phyloP scores from a whole-genome alignment of 2,888 invertebrate genomes.

The Mesorhabditis spiculigera region DNA sequence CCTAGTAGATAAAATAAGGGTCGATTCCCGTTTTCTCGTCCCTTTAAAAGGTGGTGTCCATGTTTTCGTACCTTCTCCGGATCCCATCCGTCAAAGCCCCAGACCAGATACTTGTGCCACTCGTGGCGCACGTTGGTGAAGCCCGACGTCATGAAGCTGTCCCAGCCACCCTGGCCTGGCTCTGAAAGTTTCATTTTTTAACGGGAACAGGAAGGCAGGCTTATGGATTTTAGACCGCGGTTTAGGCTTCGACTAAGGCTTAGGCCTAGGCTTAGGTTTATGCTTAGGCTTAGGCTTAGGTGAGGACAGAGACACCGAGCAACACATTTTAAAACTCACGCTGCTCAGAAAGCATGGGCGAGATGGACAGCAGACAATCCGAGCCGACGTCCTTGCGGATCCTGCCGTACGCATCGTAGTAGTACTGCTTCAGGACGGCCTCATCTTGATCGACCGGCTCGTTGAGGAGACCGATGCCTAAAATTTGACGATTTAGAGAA shows the following conservation, averaged over 20 bases:
- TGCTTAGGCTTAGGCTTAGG: too few relatives aligned
- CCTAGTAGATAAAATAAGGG: too few relatives aligned
- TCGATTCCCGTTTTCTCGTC: too few relatives aligned
- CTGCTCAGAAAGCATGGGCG: conserved; percentile 8
- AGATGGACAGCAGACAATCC: conserved; percentile 7
- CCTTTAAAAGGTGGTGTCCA: too few relatives aligned
- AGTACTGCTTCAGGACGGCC: conserved; percentile 8
- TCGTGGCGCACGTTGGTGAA: not conserved
- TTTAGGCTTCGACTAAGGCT: too few relatives aligned
- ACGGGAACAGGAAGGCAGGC: not conserved
- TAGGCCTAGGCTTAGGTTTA: too few relatives aligned
- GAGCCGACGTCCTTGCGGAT: not conserved
- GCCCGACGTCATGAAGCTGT: not conserved
- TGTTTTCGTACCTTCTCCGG: not conserved
- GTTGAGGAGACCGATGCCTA: not conserved
- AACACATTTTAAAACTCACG: too few relatives aligned
- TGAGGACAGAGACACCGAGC: too few relatives aligned
- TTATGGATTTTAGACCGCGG: too few relatives aligned
- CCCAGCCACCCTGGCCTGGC: not conserved
- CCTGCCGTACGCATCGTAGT: conserved; percentile 9
- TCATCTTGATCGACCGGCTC: conserved; percentile 8
- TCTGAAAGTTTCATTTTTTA: not conserved
- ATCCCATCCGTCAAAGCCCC: not conserved
- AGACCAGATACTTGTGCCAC: not conserved
- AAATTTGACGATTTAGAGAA: too few relatives aligned